Base-by-base conservation (phyloP, 2,888 invertebrate genomes). In the Leucoptera coffeella region DNA sequence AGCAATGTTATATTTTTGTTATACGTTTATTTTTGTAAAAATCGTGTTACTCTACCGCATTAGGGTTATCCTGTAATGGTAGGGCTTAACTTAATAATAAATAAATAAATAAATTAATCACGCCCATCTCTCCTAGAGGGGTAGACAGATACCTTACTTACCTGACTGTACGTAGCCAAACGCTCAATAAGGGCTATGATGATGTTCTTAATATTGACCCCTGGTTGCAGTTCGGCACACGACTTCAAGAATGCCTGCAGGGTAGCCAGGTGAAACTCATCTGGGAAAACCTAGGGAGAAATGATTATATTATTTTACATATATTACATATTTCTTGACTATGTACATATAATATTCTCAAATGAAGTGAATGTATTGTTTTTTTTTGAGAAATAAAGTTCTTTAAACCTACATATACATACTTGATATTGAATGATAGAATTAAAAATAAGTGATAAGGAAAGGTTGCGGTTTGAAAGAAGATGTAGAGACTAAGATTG, bases 201-300 rank as follows among this genome's bases (percentile, higher is more conserved):
- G 34, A 99, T 93, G 53, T 95, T 96, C 65, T 97, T 97, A 5
- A 97, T 95, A 57, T 97, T 96, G 8, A 99, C 97, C 6, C 88
- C 90, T 1, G 85, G 82, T 47, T 97, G 94, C 2, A 99, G 71
- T 49, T 99, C 96, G 0, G 91, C 95, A 53, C 99, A 99, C 0
- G 97, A 95, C 57, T 93, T 89, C 30, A 99, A 74, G 61, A 99
- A 99, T 22, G 91, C 86, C 54, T 88, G 89, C 32, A 99, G 71
- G 1, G 96, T 96, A 40, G 93, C 89, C 45, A 99, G 73, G 65
- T 99, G 99, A 58, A 96, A 97, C 59, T 99, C 99, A 51, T 99
- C 99, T 0, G 99, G 97, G 53, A 99, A 99, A 13, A 95, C 90
- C 84, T 80, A 47, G 7, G 4, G 0, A 22, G n/a, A 26, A 1